These are phyloP conservation scores for Smithornis capensis DNA, from an alignment of 2,113 vertebrate genomes.

Conservation along the genomic window DNA sequence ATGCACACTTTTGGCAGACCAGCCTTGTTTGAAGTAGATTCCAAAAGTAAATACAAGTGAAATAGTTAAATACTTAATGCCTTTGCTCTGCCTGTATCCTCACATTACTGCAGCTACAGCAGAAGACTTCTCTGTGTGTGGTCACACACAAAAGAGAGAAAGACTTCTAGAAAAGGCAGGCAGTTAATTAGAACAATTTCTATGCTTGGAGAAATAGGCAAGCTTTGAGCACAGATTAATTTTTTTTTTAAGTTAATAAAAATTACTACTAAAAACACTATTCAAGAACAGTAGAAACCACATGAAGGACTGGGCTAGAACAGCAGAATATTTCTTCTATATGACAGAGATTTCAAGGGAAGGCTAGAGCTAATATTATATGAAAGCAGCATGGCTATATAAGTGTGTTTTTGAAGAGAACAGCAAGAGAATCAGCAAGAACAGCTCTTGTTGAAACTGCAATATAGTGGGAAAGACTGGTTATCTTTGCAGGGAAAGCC, in stretches of 20 bases:
- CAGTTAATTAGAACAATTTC: not conserved
- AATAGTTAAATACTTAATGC: not conserved
- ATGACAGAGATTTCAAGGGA: not conserved
- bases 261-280: not conserved
- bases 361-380: not conserved
- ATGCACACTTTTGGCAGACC: not conserved
- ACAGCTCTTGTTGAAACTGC: not conserved
- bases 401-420: not conserved
- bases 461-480: not conserved
- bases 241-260: not conserved
- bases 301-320: not conserved
- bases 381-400: not conserved
- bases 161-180: not conserved
- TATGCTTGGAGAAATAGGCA: not conserved
- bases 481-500: not conserved
- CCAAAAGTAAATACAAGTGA: not conserved
- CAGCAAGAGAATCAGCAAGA: not conserved
- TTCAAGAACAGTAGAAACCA: not conserved
- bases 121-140: not conserved
- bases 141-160: not conserved
- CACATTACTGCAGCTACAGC: not conserved
- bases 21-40: not conserved
- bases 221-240: not conserved
- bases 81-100: not conserved
- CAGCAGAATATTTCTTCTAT: not conserved